Evolutionary conservation across 2,888 invertebrate genomes (phyloP), one percentile per base, ranked within the genome.

Genomic region (Euproctis similis): DNA sequence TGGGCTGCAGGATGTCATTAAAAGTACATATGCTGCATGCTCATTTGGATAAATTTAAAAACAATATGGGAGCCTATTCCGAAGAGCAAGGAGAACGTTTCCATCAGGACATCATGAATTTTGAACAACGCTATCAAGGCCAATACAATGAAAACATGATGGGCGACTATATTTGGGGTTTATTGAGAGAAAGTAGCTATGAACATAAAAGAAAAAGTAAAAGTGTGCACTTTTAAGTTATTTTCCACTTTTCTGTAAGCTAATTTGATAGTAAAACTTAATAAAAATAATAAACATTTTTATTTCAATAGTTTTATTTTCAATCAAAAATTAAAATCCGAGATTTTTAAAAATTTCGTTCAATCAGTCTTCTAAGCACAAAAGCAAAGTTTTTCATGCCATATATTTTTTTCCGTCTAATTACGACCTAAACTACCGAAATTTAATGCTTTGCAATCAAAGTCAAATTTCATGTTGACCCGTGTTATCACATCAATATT

Each of bases 41-140:
- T n/a, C n/a, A n/a, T n/a, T n/a, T n/a, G n/a, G n/a, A n/a, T 39
- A 31, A 42, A 36, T 42, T 34, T 39, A 36, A 42, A 42, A 25
- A 42, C 29, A 42, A 39, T 22, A 24, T 42, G 34, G 34, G 38
- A 28, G 39, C 32, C 13, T 39, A 42, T 36, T 42, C 42, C 22
- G 25, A 26, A 26, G 34, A 25, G 28, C 32, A 32, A 28, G 28
- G 26, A 17, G 32, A 28, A 25, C 28, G 28, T 14, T 30, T 34
- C 13, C 34, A 34, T 14, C 29, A 30, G 18, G 34, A 34, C 12
- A 9, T 34, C 4, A 26, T 34, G 30, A 14, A 30, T 6, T 34
- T 34, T 20, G 30, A 29, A 26, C 25, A 25, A 12, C n/a, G n/a
- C n/a, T n/a, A n/a, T n/a, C n/a, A n/a, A n/a, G n/a, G n/a, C n/a